Evolutionary conservation across 2,797 vertebrate genomes (phyloP).

Genomic region (Sus cebifrons): DNA sequence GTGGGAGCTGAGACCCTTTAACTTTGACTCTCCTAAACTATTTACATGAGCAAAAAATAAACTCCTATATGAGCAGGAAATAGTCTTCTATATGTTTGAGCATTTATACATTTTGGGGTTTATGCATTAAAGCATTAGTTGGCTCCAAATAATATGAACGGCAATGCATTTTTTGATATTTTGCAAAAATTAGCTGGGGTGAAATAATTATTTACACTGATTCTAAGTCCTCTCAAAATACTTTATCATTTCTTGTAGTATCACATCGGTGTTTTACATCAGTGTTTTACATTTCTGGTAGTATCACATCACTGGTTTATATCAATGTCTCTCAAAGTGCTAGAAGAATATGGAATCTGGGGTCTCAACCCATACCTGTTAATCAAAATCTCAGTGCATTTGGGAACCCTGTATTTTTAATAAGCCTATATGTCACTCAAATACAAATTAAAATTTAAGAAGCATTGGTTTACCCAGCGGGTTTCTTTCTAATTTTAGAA

Average conservation of each 20-base stretch:
- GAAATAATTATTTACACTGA: slow-evolving; percentile 62
- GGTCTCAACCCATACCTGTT: slow-evolving; percentile 41
- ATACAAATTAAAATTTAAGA: slow-evolving; percentile 57
- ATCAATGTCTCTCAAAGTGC: slow-evolving; percentile 38
- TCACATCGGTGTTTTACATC: slow-evolving; percentile 33
- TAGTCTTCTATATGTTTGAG: not conserved
- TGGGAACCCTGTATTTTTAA: slow-evolving; percentile 24
- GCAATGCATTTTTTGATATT: slow-evolving; percentile 47
- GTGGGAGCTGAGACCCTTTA: not conserved
- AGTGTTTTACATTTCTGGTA: not conserved
- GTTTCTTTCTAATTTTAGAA: slow-evolving; percentile 46
- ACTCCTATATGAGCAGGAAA: slow-evolving; percentile 35
- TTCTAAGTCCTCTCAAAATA: slow-evolving; percentile 27
- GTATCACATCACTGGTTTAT: slow-evolving; percentile 45
- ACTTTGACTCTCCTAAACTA: not conserved
- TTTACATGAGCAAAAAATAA: slow-evolving; percentile 8
- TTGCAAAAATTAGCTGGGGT: slow-evolving; percentile 55
- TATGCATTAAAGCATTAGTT: slow-evolving; percentile 33
- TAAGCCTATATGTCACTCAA: slow-evolving; percentile 56
- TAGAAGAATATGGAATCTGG: slow-evolving; percentile 48
- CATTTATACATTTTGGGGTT: slow-evolving; percentile 36
- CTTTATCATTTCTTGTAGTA: slow-evolving; percentile 61
- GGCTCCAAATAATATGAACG: slow-evolving; percentile 38
- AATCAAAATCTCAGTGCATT: slow-evolving; percentile 63
- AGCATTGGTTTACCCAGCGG: not conserved